Evolutionary conservation across 2,113 vertebrate genomes (phyloP).

Genomic region (Desmodus rotundus): DNA sequence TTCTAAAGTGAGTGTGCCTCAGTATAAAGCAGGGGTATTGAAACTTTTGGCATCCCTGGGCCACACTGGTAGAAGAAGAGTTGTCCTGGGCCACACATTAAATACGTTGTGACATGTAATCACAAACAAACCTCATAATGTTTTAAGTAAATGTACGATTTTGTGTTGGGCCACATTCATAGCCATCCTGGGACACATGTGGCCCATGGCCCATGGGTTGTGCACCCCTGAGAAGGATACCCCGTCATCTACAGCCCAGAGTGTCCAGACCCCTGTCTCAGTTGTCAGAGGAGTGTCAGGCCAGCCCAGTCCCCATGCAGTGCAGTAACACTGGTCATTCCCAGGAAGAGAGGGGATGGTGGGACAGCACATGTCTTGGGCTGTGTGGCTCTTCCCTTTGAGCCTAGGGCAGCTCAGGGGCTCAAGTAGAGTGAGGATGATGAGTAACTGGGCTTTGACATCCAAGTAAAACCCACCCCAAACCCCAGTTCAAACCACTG

Average conservation of each 20-base stretch:
- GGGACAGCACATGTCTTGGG: neutral
- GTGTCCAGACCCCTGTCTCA: neutral
- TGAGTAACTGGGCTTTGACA: neutral
- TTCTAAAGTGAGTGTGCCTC: neutral
- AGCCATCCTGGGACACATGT: no score
- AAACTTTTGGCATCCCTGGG: no score
- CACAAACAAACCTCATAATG: no score
- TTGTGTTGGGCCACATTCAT: no score
- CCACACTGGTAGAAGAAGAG: no score
- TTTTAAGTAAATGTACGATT: no score
- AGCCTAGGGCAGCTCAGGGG: neutral
- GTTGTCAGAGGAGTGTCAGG: neutral
- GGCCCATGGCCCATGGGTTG: no score
- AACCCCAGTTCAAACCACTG: neutral
- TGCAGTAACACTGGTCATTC: neutral
- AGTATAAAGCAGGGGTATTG: neutral
- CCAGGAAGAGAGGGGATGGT: fast-evolving
- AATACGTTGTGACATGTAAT: no score
- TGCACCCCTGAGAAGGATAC: neutral
- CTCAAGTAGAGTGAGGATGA: neutral
- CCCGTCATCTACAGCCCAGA: neutral
- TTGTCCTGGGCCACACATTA: no score
- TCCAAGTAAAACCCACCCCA: constrained; percentile 26
- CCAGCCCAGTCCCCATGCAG: neutral
- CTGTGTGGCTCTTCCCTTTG: neutral